Base-by-base conservation (phyloP, 2,797 vertebrate species). In the Synanceia verrucosa region DNA sequence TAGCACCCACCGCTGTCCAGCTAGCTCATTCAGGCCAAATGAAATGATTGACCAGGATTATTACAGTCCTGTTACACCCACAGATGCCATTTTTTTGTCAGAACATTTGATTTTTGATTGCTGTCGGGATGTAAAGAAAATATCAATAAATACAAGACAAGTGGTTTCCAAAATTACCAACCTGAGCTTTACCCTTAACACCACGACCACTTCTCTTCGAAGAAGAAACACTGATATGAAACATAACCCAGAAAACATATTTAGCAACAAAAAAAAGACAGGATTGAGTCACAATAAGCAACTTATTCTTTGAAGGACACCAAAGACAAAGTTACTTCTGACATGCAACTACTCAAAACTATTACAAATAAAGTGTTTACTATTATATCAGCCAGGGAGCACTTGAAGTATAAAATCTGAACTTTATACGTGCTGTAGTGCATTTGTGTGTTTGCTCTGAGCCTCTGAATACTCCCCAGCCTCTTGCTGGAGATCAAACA, bases 401-500 rank as follows among this genome's bases (percentile, higher is more conserved):
- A 41, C 39, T 64, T 69, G 9, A 69, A 76, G 62, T 48, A 18
- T 43, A 66, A 68, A 62, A 75, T 72, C 69, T 78, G 21, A 73
- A 51, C 70, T 73, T 58, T 46, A 48, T 46, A 61, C 9, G 71
- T 73, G 44, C 24, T 64, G 46, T 28, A n/a, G 48, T 55, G 70
- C 34, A 57, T 82, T 69, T 70, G 66, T 70, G 66, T 62, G 53
- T 83, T 86, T 89, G 69, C 83, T 81, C 76, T 71, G 48, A 78
- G 58, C 58, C 52, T 84, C 62, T 71, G 65, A 76, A 79, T 83
- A 72, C 62, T 78, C 66, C 24, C 12, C 69, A 60, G 51, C 68
- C 60, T 83, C 57, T 71, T 70, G 37, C 79, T 74, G 36, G 61
- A 91, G 87, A 87, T 91, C 88, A 89, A 92, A 92, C 76, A 62